Evolutionary conservation across 1,140 invertebrate species (phyloP).

Genomic region (Trinorchestia longiramus): DNA sequence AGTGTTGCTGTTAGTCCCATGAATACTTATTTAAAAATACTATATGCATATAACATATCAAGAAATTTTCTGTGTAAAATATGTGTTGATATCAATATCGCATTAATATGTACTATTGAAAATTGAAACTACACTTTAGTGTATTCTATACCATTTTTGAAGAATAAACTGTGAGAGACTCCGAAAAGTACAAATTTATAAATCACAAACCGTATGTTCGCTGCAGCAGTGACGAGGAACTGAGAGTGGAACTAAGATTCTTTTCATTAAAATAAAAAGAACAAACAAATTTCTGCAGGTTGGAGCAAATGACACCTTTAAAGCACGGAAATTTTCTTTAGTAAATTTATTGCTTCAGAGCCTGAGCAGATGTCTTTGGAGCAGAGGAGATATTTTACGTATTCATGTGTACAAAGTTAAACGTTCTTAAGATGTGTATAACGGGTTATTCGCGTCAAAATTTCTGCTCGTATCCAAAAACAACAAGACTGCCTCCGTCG

Average conservation of each 20-base stretch:
- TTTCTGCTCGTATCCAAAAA: too few species aligned
- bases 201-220: neutral
- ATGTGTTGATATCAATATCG: neutral
- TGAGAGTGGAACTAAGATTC: neutral
- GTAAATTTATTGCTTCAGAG: neutral
- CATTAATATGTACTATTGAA: neutral
- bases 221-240: neutral
- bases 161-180: neutral
- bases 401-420: neutral
- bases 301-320: neutral
- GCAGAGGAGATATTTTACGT: neutral
- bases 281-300: neutral
- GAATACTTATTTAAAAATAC: neutral
- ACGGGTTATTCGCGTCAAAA: too few species aligned
- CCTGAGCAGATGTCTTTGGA: neutral
- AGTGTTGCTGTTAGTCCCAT: neutral
- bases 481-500: too few species aligned
- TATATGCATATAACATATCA: too few species aligned
- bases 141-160: too few species aligned
- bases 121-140: too few species aligned
- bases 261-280: neutral
- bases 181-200: neutral
- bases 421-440: too few species aligned
- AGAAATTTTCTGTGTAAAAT: too few species aligned
- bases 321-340: neutral